phyloP scores from a whole-genome alignment of 2,888 invertebrate genomes.

The Syritta pipiens region DNA sequence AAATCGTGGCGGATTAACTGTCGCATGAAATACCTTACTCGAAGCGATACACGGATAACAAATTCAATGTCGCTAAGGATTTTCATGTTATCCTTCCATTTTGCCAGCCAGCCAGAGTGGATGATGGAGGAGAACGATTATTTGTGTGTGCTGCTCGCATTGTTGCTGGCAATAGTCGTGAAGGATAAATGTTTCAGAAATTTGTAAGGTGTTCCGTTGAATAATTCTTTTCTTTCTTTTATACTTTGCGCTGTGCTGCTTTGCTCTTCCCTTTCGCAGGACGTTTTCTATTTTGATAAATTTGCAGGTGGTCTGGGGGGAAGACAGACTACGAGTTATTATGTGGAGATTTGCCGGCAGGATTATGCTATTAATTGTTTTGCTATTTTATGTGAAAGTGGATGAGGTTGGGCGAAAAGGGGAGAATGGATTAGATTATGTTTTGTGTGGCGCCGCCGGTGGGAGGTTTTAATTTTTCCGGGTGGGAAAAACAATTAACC shows the following conservation, averaged over 20 bases:
- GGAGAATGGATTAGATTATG: constrained; percentile 40
- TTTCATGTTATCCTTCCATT: constrained; percentile 60
- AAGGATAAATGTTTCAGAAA: constrained; percentile 58
- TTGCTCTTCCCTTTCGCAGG: constrained; percentile 5
- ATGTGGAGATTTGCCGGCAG: constrained; percentile 31
- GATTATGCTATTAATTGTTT: constrained; percentile 64
- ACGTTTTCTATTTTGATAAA: background rate
- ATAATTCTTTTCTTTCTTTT: constrained; percentile 23
- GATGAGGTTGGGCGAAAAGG: constrained; percentile 28
- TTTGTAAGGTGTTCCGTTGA: constrained; percentile 51
- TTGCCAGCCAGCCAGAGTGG: background rate
- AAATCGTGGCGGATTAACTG: constrained; percentile 55
- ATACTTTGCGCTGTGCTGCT: background rate
- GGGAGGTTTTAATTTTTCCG: constrained; percentile 3
- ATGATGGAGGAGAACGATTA: background rate
- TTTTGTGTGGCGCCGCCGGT: constrained; percentile 2
- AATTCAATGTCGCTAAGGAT: constrained; percentile 64
- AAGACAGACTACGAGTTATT: constrained; percentile 39
- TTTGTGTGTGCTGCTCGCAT: constrained; percentile 20
- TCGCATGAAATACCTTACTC: constrained; percentile 47
- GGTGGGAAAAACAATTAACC: background rate
- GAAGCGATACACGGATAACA: constrained; percentile 27
- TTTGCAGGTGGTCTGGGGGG: background rate
- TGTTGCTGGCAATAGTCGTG: constrained; percentile 45
- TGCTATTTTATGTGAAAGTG: constrained; percentile 36